Evolutionary conservation across 2,113 vertebrate genomes (phyloP).

Genomic region (Charina bottae): DNA sequence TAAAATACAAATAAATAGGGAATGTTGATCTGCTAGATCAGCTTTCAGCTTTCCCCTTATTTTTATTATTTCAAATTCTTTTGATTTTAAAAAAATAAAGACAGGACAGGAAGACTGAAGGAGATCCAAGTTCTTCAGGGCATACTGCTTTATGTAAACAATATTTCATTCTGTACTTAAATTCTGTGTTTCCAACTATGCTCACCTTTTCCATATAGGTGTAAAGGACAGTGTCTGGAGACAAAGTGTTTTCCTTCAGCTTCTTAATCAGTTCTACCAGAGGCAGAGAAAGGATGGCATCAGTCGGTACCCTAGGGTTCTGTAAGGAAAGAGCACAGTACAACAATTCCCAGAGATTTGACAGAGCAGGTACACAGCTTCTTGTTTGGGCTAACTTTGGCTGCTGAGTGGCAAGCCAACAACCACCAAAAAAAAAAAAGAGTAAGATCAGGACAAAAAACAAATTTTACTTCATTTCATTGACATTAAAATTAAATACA

Average conservation of each 20-base stretch:
- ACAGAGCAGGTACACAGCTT: background rate
- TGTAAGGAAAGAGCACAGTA: background rate
- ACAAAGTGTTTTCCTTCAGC: conserved; percentile 73
- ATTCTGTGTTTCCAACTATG: background rate
- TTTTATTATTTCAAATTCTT: background rate
- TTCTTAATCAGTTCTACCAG: conserved; percentile 70
- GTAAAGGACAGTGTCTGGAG: conserved; percentile 77
- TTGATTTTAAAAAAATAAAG: background rate
- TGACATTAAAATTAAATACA: background rate
- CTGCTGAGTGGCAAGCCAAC: background rate
- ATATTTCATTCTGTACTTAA: background rate
- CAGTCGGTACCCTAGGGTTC: conserved; percentile 53
- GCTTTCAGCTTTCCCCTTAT: background rate
- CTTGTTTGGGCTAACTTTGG: background rate
- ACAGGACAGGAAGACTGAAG: background rate
- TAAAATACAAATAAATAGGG: background rate
- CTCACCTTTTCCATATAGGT: conserved; percentile 83
- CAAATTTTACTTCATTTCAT: background rate
- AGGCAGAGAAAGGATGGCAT: conserved; percentile 71
- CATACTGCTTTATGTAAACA: background rate
- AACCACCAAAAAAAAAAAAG: background rate
- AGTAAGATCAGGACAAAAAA: background rate
- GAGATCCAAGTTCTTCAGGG: background rate
- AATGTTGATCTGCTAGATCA: background rate
- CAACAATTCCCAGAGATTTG: background rate